These are phyloP conservation scores for Grammomys dolichurus DNA, from an alignment of 2,113 vertebrate genomes.

Conservation along the genomic window DNA sequence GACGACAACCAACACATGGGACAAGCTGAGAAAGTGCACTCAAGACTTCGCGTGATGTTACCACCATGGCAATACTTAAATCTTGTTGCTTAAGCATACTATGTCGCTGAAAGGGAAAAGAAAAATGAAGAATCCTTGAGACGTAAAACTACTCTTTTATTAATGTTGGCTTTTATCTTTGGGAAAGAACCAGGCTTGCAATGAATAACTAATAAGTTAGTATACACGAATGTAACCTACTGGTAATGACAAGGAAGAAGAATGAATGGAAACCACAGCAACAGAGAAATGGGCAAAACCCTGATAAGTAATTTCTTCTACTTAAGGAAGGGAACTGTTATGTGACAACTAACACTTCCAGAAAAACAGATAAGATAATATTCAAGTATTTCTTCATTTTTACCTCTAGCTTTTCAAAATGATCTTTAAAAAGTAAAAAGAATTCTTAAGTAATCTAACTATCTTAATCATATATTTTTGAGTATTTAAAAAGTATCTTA, in stretches of 20 bases:
- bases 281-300: slow-evolving; percentile 61
- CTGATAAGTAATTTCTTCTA: slow-evolving; percentile 38
- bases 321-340: slow-evolving; percentile 40
- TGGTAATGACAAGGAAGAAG: slow-evolving; percentile 54
- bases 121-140: slow-evolving; percentile 35
- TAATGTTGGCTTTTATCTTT: background rate
- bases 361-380: slow-evolving; percentile 43
- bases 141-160: background rate
- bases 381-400: slow-evolving; percentile 61
- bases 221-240: background rate
- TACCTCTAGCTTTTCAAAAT: slow-evolving; percentile 52
- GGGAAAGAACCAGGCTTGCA: background rate
- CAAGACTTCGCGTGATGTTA: slow-evolving; percentile 95
- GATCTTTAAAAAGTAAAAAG: slow-evolving; percentile 41
- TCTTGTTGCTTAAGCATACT: slow-evolving; percentile 96
- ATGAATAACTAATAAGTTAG: slow-evolving; percentile 16
- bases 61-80: slow-evolving; percentile 94
- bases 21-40: slow-evolving; percentile 95
- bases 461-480: slow-evolving; percentile 4
- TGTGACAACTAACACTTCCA: slow-evolving; percentile 26
- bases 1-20: slow-evolving; percentile 96
- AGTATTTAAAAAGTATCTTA: slow-evolving; percentile 28
- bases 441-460: slow-evolving; percentile 41
- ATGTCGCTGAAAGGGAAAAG: slow-evolving; percentile 88
- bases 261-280: slow-evolving; percentile 46